phyloP scores from a whole-genome alignment of 2,113 vertebrate species.

The Neoarius graeffei region DNA sequence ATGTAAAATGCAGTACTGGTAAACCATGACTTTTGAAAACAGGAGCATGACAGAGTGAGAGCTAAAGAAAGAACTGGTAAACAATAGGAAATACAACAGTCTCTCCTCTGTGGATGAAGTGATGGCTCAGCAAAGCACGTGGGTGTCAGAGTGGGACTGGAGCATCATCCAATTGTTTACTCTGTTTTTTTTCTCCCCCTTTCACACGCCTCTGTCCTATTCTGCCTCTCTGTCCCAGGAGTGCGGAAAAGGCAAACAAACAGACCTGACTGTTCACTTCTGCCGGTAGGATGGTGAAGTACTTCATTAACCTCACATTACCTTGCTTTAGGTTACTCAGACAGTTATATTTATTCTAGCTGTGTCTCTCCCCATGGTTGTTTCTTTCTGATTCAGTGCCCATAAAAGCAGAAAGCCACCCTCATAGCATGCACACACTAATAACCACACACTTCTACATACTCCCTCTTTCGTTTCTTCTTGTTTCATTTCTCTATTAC shows the following conservation, averaged over 20 bases:
- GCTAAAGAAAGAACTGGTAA: slow-evolving; percentile 59
- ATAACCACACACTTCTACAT: not conserved
- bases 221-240: slow-evolving; percentile 69
- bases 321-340: slow-evolving; percentile 72
- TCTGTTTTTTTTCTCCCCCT: slow-evolving; percentile 58
- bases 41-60: slow-evolving; percentile 62
- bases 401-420: slow-evolving; percentile 60
- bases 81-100: slow-evolving; percentile 52
- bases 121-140: slow-evolving; percentile 71
- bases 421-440: slow-evolving; percentile 42
- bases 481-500: not conserved
- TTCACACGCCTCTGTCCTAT: slow-evolving; percentile 71
- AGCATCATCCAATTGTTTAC: slow-evolving; percentile 78
- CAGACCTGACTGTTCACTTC: slow-evolving; percentile 73
- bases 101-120: slow-evolving; percentile 58
- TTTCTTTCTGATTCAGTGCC: slow-evolving; percentile 64
- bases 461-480: not conserved
- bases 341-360: slow-evolving; percentile 68
- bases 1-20: slow-evolving; percentile 55
- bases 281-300: slow-evolving; percentile 66
- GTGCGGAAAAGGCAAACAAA: slow-evolving; percentile 71
- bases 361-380: slow-evolving; percentile 63
- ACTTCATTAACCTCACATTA: slow-evolving; percentile 75
- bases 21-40: slow-evolving; percentile 46
- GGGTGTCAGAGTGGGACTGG: slow-evolving; percentile 71